A percentile compares a stretch with the other conserved stretches of the same genome.
Conservation (phyloP, 2,113 vertebrate genomes). For the Solea senegalensis region DNA sequence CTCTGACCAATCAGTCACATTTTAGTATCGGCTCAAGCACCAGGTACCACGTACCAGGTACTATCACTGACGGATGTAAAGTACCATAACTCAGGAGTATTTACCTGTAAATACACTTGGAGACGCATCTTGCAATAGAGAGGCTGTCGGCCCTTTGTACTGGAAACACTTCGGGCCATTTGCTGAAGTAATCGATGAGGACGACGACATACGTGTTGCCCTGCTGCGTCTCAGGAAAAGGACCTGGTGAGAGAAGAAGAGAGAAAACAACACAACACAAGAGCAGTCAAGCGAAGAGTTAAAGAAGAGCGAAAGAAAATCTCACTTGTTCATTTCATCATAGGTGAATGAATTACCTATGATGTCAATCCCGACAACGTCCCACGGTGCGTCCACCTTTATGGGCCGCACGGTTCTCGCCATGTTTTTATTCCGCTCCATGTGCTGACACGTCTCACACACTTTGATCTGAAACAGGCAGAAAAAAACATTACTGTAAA, state of each 20-base stretch:
- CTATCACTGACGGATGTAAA: no score
- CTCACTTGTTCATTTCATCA: background rate
- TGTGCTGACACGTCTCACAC: constrained; percentile 89
- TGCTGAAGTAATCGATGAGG: constrained; percentile 88
- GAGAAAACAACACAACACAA: no score
- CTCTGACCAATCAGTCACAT: no score
- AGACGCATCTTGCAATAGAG: constrained; percentile 85
- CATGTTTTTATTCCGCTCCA: constrained; percentile 86
- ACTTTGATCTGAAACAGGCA: constrained; percentile 85
- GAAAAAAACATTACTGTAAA: background rate
- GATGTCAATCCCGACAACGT: constrained; percentile 85
- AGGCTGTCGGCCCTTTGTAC: constrained; percentile 84
- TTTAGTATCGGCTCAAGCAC: no score
- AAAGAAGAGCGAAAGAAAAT: background rate
- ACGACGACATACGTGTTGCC: constrained; percentile 81
- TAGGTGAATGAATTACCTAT: constrained; percentile 75
- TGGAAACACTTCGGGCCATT: constrained; percentile 90
- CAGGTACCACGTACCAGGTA: no score
- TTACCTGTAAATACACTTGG: constrained; percentile 88
- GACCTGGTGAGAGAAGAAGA: constrained; percentile 75
- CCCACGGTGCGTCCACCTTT: constrained; percentile 89
- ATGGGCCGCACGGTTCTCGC: constrained; percentile 79
- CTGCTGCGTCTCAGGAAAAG: constrained; percentile 83
- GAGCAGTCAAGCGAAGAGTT: no score
- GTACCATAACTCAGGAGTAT: background rate